phyloP scores from a whole-genome alignment of 2,113 vertebrate genomes.

The Ia io region DNA sequence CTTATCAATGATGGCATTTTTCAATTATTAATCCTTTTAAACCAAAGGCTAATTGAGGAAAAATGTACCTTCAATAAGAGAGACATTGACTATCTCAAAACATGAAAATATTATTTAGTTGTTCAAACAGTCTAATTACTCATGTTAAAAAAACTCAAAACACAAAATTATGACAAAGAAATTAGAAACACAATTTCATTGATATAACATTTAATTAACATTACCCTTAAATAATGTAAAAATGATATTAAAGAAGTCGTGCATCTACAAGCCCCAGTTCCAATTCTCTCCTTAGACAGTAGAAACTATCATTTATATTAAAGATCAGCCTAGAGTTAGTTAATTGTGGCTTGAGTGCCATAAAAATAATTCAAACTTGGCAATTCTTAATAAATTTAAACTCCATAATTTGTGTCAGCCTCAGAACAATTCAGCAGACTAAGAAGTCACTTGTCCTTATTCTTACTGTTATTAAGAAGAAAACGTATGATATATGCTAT shows the following conservation, averaged over 20 bases:
- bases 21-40: background rate
- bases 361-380: constrained; percentile 71
- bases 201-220: constrained; percentile 45
- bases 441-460: constrained; percentile 59
- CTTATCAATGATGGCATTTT: background rate
- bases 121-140: background rate
- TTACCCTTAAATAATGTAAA: constrained; percentile 29
- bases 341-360: constrained; percentile 63
- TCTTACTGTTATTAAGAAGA: constrained; percentile 52
- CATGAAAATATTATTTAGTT: background rate
- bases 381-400: constrained; percentile 70
- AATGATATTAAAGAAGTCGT: constrained; percentile 16
- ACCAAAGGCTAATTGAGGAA: background rate
- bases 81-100: background rate
- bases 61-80: background rate
- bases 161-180: background rate
- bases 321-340: constrained; percentile 61
- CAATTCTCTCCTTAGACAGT: constrained; percentile 8
- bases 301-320: constrained; percentile 67
- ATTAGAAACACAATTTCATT: constrained; percentile 15
- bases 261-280: background rate
- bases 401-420: constrained; percentile 61
- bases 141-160: constrained; percentile 16
- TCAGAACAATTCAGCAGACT: constrained; percentile 65
- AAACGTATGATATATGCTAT: background rate